These are phyloP conservation scores for Manacus vitellinus DNA, from an alignment of 2,113 vertebrate species.

Conservation along the genomic window DNA sequence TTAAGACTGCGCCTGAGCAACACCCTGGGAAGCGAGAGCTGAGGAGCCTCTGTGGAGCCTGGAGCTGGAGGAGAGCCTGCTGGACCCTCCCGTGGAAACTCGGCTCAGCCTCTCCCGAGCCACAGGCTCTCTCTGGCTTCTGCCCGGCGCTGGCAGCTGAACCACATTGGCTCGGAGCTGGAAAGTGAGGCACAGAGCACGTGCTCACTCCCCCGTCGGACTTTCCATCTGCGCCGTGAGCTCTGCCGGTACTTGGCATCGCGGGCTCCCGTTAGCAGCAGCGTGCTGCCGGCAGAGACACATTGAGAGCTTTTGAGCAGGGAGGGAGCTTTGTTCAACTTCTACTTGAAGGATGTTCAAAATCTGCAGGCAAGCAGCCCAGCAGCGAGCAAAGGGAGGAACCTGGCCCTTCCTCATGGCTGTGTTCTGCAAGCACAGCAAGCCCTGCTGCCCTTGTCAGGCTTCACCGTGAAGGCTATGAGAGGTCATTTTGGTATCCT, in stretches of 20 bases:
- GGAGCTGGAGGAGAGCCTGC: background rate
- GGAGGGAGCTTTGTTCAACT: background rate
- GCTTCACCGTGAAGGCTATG: rapidly evolving
- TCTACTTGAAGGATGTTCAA: background rate
- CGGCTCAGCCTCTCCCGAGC: constrained; percentile 42
- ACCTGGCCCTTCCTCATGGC: rapidly evolving
- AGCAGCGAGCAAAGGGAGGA: background rate
- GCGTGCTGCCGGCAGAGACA: background rate
- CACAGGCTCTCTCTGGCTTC: constrained; percentile 72
- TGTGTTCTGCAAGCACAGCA: background rate
- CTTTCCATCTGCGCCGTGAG: background rate
- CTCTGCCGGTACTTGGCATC: background rate
- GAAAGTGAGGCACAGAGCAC: constrained; percentile 61
- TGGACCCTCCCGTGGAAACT: constrained; percentile 58
- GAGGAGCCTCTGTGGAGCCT: background rate
- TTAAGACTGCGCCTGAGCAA: background rate
- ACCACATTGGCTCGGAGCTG: background rate
- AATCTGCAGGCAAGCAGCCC: background rate
- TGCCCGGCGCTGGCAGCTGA: constrained; percentile 49
- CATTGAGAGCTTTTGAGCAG: background rate
- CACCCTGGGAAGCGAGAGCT: background rate
- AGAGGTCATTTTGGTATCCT: background rate
- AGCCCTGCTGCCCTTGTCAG: background rate
- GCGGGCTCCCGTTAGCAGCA: background rate
- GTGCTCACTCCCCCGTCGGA: background rate